Conservation (phyloP, 64 coral and sea anemone genomes). For the Montipora foliosa region DNA sequence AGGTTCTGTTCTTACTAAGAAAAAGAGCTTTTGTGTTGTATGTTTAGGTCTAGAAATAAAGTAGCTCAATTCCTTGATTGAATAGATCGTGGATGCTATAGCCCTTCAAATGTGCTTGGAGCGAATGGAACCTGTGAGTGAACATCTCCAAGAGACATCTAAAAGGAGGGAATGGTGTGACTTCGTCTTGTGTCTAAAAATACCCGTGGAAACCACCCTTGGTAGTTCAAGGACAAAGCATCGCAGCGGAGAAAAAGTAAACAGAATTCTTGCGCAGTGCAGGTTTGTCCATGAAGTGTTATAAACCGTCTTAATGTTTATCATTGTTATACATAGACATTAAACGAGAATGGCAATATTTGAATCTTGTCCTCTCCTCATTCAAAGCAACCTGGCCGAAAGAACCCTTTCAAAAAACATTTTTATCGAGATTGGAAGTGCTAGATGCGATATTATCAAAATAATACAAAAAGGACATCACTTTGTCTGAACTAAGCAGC, state of each 20-base stretch:
- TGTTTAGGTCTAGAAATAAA: not conserved
- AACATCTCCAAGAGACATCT: constrained; percentile 6
- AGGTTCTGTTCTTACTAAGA: not conserved
- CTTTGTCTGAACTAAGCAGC: too few species aligned
- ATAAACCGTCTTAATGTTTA: too few species aligned
- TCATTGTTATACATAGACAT: too few species aligned
- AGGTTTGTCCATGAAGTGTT: constrained; percentile 1
- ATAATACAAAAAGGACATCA: too few species aligned
- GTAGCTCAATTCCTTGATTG: not conserved
- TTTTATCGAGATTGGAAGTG: too few species aligned
- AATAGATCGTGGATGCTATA: constrained; percentile 60
- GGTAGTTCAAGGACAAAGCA: not conserved
- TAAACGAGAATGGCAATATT: too few species aligned
- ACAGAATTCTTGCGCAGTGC: constrained; percentile 31
- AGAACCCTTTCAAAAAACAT: too few species aligned
- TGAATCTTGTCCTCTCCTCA: too few species aligned
- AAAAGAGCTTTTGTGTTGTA: not conserved
- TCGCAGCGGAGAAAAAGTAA: constrained; percentile 4
- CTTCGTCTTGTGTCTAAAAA: constrained; percentile 38
- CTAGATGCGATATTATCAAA: too few species aligned
- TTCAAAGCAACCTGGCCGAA: too few species aligned
- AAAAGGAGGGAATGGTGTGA: constrained; percentile 60
- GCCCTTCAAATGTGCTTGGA: constrained; percentile 57
- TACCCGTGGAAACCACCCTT: constrained; percentile 56
- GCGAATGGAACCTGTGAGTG: constrained; percentile 32